Evolutionary conservation across 1,140 invertebrate species (phyloP).

Genomic region (Drosophila lacertosa): DNA sequence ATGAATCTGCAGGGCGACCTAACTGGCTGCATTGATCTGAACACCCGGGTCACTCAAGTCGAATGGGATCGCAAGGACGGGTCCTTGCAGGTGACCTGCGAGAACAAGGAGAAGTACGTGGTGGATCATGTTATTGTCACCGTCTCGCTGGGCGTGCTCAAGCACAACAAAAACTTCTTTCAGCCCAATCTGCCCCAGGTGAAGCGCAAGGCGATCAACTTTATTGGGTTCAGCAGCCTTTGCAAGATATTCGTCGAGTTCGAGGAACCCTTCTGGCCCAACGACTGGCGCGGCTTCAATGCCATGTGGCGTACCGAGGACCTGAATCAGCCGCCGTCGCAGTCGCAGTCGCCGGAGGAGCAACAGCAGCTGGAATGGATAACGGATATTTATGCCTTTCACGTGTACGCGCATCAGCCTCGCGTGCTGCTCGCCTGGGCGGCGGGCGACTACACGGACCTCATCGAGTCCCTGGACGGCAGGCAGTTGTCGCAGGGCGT

Average conservation of each 20-base stretch:
- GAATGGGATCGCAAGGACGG: constrained; percentile 63
- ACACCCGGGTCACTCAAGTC: constrained; percentile 84
- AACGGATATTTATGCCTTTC: constrained; percentile 87
- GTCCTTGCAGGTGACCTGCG: constrained; percentile 84
- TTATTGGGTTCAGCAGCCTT: constrained; percentile 88
- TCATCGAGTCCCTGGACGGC: constrained; percentile 85
- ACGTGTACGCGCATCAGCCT: constrained; percentile 86
- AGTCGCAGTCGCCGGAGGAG: too few relatives aligned
- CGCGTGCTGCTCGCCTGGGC: constrained; percentile 88
- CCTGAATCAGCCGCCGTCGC: constrained; percentile 85
- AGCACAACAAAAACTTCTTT: constrained; percentile 85
- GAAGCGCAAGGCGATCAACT: constrained; percentile 87
- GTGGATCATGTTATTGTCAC: constrained; percentile 89
- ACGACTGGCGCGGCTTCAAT: constrained; percentile 83
- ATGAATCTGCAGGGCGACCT: constrained; percentile 55
- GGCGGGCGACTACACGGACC: constrained; percentile 84
- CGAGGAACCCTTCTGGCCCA: constrained; percentile 87
- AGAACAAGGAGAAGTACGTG: constrained; percentile 85
- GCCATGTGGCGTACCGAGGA: constrained; percentile 86
- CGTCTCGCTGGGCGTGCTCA: constrained; percentile 89
- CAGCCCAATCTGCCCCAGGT: constrained; percentile 86
- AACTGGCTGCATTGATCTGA: constrained; percentile 54
- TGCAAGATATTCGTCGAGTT: constrained; percentile 91
- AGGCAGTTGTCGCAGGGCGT: constrained; percentile 84
- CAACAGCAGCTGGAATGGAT: constrained; percentile 87